phyloP scores from a whole-genome alignment of 2,888 invertebrate species.

The Lysandra bellargus region DNA sequence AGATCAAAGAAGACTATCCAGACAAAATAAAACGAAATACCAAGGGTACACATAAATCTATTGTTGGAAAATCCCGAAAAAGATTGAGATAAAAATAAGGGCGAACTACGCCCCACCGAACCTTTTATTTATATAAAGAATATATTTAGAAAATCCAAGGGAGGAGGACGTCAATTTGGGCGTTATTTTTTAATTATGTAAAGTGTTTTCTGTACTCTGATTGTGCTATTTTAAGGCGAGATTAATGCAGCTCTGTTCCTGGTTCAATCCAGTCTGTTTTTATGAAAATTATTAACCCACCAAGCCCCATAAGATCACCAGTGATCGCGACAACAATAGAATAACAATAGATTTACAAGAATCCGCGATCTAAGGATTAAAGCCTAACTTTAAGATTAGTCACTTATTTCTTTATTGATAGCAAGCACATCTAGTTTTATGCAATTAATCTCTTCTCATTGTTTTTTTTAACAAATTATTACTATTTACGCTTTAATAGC shows the following conservation, averaged over 20 bases:
- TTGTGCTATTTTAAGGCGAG: not conserved
- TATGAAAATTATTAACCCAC: not conserved
- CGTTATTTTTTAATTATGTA: constrained; percentile 15
- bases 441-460: too few relatives aligned
- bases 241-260: not conserved
- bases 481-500: too few relatives aligned
- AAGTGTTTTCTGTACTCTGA: not conserved
- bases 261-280: not conserved
- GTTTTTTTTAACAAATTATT: too few relatives aligned
- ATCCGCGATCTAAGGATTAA: too few relatives aligned
- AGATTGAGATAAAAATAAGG: not conserved
- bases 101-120: not conserved
- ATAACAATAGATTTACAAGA: too few relatives aligned
- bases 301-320: too few relatives aligned
- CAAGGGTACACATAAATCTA: not conserved
- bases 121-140: constrained; percentile 14
- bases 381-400: too few relatives aligned
- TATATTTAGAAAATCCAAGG: constrained; percentile 10
- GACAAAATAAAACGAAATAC: not conserved
- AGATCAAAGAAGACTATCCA: not conserved
- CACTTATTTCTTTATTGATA: too few relatives aligned
- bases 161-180: not conserved
- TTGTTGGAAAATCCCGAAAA: constrained; percentile 4
- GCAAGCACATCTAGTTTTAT: too few relatives aligned
- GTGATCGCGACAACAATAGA: too few relatives aligned